These are phyloP conservation scores for Dioctria linearis DNA, from an alignment of 2,888 invertebrate species.

Conservation along the genomic window DNA sequence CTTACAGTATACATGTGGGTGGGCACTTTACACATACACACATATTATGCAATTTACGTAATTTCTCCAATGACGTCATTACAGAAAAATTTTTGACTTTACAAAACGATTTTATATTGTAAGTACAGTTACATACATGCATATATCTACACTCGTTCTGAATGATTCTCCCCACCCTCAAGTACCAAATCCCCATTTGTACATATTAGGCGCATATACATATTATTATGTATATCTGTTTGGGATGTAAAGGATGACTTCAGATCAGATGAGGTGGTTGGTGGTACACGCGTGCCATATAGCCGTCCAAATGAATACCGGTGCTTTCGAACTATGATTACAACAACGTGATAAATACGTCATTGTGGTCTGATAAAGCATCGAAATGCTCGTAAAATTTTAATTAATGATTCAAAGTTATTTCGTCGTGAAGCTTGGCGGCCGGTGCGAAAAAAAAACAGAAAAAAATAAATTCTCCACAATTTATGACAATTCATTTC, in stretches of 20 bases:
- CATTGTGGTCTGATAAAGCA: constrained; percentile 22
- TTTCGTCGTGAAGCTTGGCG: background rate
- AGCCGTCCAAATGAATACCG: background rate
- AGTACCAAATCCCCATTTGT: too few species aligned
- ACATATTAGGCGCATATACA: too few species aligned
- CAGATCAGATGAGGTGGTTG: background rate
- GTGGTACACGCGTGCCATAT: constrained; percentile 12
- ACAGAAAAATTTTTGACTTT: background rate
- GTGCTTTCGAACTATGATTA: constrained; percentile 4
- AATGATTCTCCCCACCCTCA: background rate
- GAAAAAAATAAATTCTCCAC: background rate
- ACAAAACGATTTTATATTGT: too few species aligned
- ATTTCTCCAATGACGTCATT: constrained; percentile 27
- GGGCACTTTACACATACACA: background rate
- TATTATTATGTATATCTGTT: too few species aligned
- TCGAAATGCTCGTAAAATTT: constrained; percentile 30
- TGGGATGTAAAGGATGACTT: too few species aligned
- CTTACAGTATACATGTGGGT: too few species aligned
- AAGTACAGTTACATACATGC: background rate
- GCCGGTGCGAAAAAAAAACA: background rate
- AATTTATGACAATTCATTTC: background rate
- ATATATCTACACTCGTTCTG: background rate
- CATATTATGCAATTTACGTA: constrained; percentile 23
- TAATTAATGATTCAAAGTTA: constrained; percentile 26
- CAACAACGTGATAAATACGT: constrained; percentile 23